phyloP scores from a whole-genome alignment of 2,797 vertebrate genomes.

The Cheirogaleus major region DNA sequence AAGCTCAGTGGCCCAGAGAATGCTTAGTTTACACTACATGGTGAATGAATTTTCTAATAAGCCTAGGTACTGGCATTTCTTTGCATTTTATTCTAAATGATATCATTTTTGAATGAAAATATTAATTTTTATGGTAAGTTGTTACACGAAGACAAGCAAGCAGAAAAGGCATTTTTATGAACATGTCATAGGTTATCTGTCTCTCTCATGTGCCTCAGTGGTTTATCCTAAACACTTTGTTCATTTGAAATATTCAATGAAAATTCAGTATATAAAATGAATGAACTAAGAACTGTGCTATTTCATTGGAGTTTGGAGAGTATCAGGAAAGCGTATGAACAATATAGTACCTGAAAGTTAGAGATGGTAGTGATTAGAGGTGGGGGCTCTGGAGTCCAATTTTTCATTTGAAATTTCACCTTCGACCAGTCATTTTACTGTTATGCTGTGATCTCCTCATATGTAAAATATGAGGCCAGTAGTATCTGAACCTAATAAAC shows the following conservation, averaged over 20 bases:
- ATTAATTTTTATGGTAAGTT: not conserved
- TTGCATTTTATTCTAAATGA: slow-evolving; percentile 15
- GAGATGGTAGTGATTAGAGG: not conserved
- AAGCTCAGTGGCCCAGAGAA: not conserved
- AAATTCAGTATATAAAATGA: not conserved
- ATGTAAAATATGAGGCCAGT: not conserved
- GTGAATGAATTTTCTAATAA: not conserved
- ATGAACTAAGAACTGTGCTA: not conserved
- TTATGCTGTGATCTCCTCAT: not conserved
- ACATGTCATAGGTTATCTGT: not conserved
- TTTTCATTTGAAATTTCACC: not conserved
- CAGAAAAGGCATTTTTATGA: not conserved
- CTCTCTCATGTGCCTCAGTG: not conserved
- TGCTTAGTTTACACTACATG: not conserved
- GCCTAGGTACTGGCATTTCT: not conserved
- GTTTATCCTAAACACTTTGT: not conserved
- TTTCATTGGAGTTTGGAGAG: not conserved
- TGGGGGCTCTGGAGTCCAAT: not conserved
- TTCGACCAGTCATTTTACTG: not conserved
- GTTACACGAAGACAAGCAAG: not conserved
- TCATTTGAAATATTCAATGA: not conserved
- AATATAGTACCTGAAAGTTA: not conserved
- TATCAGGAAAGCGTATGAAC: not conserved
- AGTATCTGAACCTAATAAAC: not conserved
- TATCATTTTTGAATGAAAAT: not conserved